Base-by-base conservation (phyloP, 2,113 vertebrate genomes). In the Oncorhynchus clarkii region DNA sequence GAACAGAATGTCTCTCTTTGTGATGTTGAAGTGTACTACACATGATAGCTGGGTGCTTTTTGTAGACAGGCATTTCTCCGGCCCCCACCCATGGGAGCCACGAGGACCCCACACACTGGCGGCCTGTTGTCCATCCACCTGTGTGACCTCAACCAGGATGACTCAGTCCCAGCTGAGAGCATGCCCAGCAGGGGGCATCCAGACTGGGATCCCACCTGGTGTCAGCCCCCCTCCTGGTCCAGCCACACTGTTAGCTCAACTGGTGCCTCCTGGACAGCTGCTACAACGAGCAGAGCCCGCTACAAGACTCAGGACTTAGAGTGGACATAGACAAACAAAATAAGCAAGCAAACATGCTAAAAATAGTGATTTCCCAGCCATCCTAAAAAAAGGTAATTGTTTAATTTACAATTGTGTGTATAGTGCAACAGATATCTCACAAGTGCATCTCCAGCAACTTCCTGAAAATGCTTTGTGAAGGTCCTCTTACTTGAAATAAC, bases 251-350 rank as follows among this genome's bases (percentile, higher is more conserved):
- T 86, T 85, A 67, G 76, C 76, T 83, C 79, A 80, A 84, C 70
- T 81, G 75, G 49, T 79, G 81, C 27, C 34, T 81, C 67, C 54
- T 64, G 67, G 75, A 82, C 89, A 90, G 87, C 87, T 88, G 87
- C 81, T 75, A 14, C 81, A 85, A 83, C 77, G 57, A 51, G 60
- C 24, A 20, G 26, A 71, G 27, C 18, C 81, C 85, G 75, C 77
- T 45, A 4, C 20, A 48, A 67, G 2, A 69, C 18, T 20, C 16
- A 18, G 31, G 13, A 34, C 18, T 69, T 69, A 69, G 67, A 45
- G 34, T 9, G 67, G 29, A 45, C 34, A 45, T 45, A 45, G 31
- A 14, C 65, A 12, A 26, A 67, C 24, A 29, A 67, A 45, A 68
- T 29, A 34, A 68, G 31, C 31, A 34, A n/a, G 67, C 31, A 68